Evolutionary conservation across 2,888 invertebrate genomes (phyloP).

Genomic region (Oscheius myriophilus): DNA sequence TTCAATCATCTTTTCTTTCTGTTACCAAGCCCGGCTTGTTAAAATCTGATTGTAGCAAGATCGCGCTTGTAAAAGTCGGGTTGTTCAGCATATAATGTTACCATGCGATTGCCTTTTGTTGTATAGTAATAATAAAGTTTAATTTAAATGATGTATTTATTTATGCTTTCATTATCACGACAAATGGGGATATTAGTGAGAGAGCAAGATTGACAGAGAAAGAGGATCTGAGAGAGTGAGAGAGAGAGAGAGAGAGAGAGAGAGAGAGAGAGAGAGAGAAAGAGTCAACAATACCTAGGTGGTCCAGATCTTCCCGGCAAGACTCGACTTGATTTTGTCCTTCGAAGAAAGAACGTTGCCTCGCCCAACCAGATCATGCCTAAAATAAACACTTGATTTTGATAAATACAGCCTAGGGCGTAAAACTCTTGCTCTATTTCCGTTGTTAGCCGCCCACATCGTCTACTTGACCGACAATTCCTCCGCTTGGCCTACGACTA

Average conservation of each 20-base stretch:
- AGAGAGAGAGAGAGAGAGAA: background rate
- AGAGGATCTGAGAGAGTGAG: background rate
- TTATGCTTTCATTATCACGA: too few species aligned
- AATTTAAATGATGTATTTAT: background rate
- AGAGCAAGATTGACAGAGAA: too few species aligned
- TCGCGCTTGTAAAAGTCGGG: conserved; percentile 23
- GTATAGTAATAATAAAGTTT: conserved; percentile 13
- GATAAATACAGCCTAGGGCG: too few species aligned
- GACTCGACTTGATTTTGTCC: too few species aligned
- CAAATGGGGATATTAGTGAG: too few species aligned
- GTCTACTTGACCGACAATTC: too few species aligned
- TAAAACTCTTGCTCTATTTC: too few species aligned
- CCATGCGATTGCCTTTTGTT: conserved; percentile 1
- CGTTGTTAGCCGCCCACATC: too few species aligned
- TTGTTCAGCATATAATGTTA: conserved; percentile 10
- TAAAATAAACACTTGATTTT: too few species aligned
- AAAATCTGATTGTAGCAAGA: background rate
- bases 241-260: background rate
- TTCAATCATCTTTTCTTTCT: background rate
- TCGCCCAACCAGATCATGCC: too few species aligned
- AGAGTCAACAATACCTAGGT: background rate
- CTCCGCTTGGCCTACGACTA: too few species aligned
- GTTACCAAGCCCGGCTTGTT: conserved; percentile 20
- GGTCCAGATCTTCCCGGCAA: background rate
- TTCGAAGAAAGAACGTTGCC: too few species aligned